Evolutionary conservation across 2,797 vertebrate species (phyloP).

Genomic region (Protosalanx chinensis): DNA sequence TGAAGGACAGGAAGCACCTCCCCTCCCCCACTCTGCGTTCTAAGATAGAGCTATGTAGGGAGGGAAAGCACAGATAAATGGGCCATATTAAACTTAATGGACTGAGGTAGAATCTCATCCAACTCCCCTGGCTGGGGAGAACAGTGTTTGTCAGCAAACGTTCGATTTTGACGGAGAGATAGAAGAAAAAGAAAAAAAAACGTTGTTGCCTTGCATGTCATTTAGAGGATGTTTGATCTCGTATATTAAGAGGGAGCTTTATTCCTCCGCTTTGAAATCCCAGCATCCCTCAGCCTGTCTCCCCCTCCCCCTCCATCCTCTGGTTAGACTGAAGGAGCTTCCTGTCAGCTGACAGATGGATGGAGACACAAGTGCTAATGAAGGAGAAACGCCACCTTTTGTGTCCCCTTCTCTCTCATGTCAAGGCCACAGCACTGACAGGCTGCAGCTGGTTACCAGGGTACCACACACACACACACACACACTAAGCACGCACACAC

Average conservation of each 20-base stretch:
- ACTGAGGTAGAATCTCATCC: constrained; percentile 60
- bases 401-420: constrained; percentile 44
- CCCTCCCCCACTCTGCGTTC: constrained; percentile 48
- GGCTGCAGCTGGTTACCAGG: constrained; percentile 60
- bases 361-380: constrained; percentile 63
- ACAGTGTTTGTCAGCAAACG: constrained; percentile 44
- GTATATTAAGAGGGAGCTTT: constrained; percentile 31
- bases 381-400: constrained; percentile 60
- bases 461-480: constrained; percentile 34
- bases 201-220: constrained; percentile 32
- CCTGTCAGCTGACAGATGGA: constrained; percentile 64
- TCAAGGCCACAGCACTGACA: constrained; percentile 48
- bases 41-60: constrained; percentile 45
- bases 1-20: constrained; percentile 34
- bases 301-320: neutral
- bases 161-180: constrained; percentile 33
- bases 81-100: constrained; percentile 68
- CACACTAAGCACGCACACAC: neutral
- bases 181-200: constrained; percentile 4
- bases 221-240: constrained; percentile 47
- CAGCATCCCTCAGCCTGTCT: neutral
- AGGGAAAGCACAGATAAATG: constrained; percentile 60
- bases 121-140: constrained; percentile 48
- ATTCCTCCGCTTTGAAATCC: constrained; percentile 3
- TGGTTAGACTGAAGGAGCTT: constrained; percentile 42